Conservation (phyloP, 2,888 invertebrate species). For the Deroplatys truncata region DNA sequence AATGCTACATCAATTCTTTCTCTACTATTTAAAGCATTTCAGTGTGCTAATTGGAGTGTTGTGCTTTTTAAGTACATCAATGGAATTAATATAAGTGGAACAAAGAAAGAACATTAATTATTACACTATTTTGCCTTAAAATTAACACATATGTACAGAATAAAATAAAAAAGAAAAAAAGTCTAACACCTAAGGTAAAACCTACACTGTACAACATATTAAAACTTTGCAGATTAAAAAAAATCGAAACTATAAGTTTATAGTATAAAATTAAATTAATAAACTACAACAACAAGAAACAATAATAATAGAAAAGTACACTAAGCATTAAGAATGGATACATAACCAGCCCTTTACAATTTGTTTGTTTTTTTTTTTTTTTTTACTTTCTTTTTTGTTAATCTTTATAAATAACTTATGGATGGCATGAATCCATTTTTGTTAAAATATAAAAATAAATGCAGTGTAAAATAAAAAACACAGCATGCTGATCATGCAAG, state of each 20-base stretch:
- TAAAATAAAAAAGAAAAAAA: neutral
- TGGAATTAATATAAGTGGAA: neutral
- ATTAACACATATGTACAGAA: neutral
- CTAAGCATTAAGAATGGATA: neutral
- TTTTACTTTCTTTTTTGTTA: neutral
- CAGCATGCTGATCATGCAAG: constrained; percentile 9
- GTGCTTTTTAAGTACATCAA: neutral
- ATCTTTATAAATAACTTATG: neutral
- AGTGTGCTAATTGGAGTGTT: neutral
- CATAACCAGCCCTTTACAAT: neutral
- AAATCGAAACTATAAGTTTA: neutral
- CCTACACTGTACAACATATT: neutral
- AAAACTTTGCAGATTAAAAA: neutral
- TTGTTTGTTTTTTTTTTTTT: neutral
- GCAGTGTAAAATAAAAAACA: neutral
- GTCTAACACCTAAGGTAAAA: neutral
- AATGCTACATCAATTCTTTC: neutral
- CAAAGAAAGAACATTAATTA: neutral
- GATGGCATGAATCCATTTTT: neutral
- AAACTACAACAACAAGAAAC: neutral
- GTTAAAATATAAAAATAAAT: neutral
- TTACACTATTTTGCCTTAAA: neutral
- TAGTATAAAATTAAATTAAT: neutral
- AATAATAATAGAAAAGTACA: neutral
- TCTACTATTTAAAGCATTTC: neutral